A percentile compares a stretch with the other conserved stretches of the same genome.
Evolutionary conservation across 2,113 vertebrate species (phyloP).

Genomic region (Lichenostomus cassidix): DNA sequence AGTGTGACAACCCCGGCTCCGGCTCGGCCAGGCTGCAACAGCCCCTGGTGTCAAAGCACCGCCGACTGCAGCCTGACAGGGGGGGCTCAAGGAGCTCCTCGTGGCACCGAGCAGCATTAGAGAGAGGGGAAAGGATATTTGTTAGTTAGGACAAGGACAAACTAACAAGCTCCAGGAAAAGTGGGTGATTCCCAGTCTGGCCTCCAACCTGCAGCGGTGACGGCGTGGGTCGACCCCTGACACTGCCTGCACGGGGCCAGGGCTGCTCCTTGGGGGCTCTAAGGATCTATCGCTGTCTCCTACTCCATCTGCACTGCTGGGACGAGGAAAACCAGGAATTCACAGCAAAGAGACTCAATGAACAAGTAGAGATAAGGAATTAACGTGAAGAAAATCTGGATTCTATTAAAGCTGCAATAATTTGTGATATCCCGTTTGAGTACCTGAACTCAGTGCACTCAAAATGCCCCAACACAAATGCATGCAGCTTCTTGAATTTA

Average conservation of each 20-base stretch:
- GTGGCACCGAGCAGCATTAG: background rate
- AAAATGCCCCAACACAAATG: background rate
- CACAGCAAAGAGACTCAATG: background rate
- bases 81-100: background rate
- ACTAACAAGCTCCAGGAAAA: background rate
- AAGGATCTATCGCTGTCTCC: background rate
- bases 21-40: background rate
- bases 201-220: background rate
- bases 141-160: conserved; percentile 56
- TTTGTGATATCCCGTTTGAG: background rate
- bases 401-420: conserved; percentile 13
- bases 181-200: background rate
- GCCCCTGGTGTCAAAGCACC: background rate
- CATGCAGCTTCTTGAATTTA: background rate
- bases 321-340: background rate
- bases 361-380: background rate
- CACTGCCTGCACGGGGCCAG: background rate
- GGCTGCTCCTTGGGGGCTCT: background rate
- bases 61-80: background rate
- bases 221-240: background rate
- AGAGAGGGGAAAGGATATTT: background rate
- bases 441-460: background rate
- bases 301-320: background rate
- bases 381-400: background rate
- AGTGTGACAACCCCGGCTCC: conserved; percentile 40